phyloP scores from a whole-genome alignment of 1,140 invertebrate species.

The Tachypleus tridentatus region DNA sequence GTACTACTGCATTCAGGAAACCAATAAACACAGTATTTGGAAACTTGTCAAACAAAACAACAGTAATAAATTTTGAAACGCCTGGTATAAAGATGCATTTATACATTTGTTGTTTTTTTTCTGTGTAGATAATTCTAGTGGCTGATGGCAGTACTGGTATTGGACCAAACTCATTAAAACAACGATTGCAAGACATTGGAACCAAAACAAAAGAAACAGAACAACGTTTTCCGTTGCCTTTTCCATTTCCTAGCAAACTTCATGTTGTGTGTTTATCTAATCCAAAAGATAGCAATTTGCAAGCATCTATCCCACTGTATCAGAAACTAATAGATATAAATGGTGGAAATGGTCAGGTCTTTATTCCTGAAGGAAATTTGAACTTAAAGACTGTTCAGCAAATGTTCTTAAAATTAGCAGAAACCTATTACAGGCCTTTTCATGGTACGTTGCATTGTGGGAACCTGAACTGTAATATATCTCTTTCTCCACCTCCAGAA shows the following conservation, averaged over 20 bases:
- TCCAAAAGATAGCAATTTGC: slow-evolving; percentile 30
- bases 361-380: slow-evolving; percentile 45
- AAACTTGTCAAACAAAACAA: no score
- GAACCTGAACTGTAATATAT: slow-evolving; percentile 54
- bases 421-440: slow-evolving; percentile 64
- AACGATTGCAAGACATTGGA: slow-evolving; percentile 12
- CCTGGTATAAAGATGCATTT: no score
- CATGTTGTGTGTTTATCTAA: slow-evolving; percentile 52
- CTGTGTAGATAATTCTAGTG: slow-evolving; percentile 59
- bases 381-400: slow-evolving; percentile 46
- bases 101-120: background rate
- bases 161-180: slow-evolving; percentile 18
- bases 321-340: slow-evolving; percentile 45
- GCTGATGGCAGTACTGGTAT: slow-evolving; percentile 58
- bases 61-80: no score
- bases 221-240: slow-evolving; percentile 50
- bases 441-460: slow-evolving; percentile 63
- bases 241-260: slow-evolving; percentile 67
- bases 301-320: slow-evolving; percentile 34
- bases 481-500: slow-evolving; percentile 63
- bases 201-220: slow-evolving; percentile 20
- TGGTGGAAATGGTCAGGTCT: slow-evolving; percentile 49
- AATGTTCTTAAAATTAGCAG: slow-evolving; percentile 57
- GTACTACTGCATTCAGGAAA: no score
- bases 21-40: no score